phyloP scores from a whole-genome alignment of 2,113 vertebrate species.

The Daboia siamensis region DNA sequence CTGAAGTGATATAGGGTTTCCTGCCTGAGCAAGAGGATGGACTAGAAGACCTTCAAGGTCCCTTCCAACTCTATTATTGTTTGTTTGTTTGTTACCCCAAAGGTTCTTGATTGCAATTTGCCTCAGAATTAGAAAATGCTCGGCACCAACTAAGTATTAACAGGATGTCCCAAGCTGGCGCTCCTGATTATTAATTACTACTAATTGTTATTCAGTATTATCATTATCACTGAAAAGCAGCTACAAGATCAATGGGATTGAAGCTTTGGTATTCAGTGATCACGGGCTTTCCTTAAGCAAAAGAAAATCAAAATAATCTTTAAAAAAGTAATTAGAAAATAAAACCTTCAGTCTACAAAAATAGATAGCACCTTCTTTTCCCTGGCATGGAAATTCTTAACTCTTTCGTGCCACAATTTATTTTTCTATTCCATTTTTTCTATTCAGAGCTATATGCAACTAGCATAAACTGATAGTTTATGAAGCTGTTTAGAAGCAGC shows the following conservation, averaged over 20 bases:
- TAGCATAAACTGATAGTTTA: background rate
- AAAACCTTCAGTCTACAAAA: background rate
- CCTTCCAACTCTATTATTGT: too few relatives aligned
- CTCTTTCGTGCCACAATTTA: background rate
- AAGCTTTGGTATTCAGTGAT: background rate
- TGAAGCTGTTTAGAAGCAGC: background rate
- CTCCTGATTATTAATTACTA: background rate
- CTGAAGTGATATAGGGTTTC: too few relatives aligned
- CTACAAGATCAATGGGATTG: background rate
- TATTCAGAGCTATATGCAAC: background rate
- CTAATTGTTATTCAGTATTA: background rate
- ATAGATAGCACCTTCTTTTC: background rate
- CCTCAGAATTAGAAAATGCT: background rate
- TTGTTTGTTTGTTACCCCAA: too few relatives aligned
- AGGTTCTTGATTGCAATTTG: background rate
- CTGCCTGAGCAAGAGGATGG: too few relatives aligned
- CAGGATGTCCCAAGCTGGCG: background rate
- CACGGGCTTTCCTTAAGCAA: background rate
- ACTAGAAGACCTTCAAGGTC: too few relatives aligned
- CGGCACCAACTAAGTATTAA: background rate
- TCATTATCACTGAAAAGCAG: background rate
- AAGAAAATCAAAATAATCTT: background rate
- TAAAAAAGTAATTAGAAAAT: background rate
- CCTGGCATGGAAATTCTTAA: background rate
- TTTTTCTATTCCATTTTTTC: background rate